Percentiles rank a stretch among this genome's conserved stretches.
phyloP scores from a whole-genome alignment of 2,113 vertebrate species.

The Phocoena phocoena region DNA sequence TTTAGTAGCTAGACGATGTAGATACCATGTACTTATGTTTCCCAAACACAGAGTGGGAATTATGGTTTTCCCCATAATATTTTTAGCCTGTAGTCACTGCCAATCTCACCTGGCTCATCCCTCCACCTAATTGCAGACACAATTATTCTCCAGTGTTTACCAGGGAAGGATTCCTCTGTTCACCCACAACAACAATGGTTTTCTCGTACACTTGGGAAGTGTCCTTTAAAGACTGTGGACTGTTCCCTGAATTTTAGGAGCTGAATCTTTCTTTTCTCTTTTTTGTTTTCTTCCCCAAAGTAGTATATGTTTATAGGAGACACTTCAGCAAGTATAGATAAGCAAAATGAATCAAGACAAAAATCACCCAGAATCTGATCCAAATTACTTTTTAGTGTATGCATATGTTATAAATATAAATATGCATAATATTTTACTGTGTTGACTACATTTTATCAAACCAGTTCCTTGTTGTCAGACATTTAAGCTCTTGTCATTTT shows the following conservation, averaged over 20 bases:
- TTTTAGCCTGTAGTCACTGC: neutral
- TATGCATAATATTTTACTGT: neutral
- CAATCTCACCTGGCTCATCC: neutral
- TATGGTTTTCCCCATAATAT: neutral
- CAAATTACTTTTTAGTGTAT: neutral
- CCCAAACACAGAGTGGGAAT: neutral
- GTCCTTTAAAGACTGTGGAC: neutral
- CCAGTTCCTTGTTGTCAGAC: neutral
- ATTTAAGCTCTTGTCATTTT: neutral
- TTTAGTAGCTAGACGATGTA: neutral
- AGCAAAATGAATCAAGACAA: neutral
- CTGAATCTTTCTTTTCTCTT: neutral
- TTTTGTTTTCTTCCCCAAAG: slow-evolving; percentile 19
- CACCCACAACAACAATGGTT: neutral
- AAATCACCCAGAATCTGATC: neutral
- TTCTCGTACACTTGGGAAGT: neutral
- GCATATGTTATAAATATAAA: neutral
- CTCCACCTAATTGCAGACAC: neutral
- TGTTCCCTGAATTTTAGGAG: neutral
- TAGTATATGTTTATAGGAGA: neutral
- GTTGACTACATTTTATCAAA: neutral
- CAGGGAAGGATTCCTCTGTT: neutral
- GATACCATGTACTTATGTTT: neutral
- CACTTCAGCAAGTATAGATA: neutral
- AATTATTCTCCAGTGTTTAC: neutral